These are phyloP conservation scores for Synanthedon formicaeformis DNA, from an alignment of 2,888 invertebrate genomes.

Conservation along the genomic window DNA sequence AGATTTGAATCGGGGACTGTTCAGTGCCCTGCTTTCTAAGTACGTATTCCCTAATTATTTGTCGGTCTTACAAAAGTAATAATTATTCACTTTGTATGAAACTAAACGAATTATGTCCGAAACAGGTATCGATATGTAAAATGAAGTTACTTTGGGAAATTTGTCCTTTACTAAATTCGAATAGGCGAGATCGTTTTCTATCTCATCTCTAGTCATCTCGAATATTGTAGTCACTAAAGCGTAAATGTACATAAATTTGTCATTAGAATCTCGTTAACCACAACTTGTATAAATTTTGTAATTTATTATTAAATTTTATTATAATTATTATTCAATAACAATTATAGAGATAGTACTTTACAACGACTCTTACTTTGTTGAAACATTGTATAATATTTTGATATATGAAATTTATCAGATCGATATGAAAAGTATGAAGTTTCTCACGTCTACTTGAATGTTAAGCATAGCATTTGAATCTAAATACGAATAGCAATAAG, in stretches of 20 bases:
- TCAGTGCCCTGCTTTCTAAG: too few relatives aligned
- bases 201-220: constrained; percentile 21
- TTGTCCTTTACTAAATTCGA: constrained; percentile 17
- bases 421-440: not conserved
- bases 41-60: too few relatives aligned
- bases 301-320: constrained; percentile 15
- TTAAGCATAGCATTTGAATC: not conserved
- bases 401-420: constrained; percentile 17
- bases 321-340: constrained; percentile 15
- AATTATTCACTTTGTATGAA: constrained; percentile 10
- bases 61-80: too few relatives aligned
- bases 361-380: constrained; percentile 49
- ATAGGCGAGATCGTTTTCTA: constrained; percentile 16
- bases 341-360: constrained; percentile 26
- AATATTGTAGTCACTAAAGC: not conserved
- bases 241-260: constrained; percentile 5
- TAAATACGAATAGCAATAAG: not conserved
- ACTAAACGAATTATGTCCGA: constrained; percentile 50
- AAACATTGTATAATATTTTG: constrained; percentile 42
- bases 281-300: constrained; percentile 23
- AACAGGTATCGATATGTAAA: constrained; percentile 29
- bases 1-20: too few relatives aligned
- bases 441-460: not conserved
- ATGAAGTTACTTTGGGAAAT: constrained; percentile 22
- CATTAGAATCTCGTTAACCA: constrained; percentile 8